Evolutionary conservation across 2,113 vertebrate species (phyloP), one percentile per base, ranked within the genome.

Genomic region (Illadopsis cleaveri): DNA sequence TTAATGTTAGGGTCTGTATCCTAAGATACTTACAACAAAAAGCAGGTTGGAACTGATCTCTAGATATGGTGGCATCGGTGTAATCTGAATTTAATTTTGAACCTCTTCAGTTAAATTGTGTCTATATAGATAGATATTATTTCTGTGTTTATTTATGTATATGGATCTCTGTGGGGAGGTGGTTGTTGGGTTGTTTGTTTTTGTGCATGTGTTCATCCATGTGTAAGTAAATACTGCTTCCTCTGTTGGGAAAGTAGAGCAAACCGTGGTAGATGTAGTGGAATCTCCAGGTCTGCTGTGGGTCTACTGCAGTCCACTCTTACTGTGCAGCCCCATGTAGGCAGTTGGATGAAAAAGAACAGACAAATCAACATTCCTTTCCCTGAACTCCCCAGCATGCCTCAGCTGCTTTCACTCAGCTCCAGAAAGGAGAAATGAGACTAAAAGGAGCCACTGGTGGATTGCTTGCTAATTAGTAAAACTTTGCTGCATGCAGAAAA

Each of bases 401-500:
- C 91, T 95, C 95, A 97, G 96, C 96, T 95, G 93, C 93, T 95
- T 98, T 96, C 92, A 96, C 71, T 97, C 95, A 44, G 96, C 95
- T 94, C 82, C 83, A 95, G 94, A 90, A 88, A 60, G 31, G 81
- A 86, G 60, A 97, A 94, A 86, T 86, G 89, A 96, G 97, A 96
- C 96, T 91, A 97, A 94, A 96, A 93, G 80, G 89, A 40, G 38
- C 78, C 96, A 56, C 70, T 68, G 81, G 54, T 91, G 40, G 79
- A 96, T 70, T 86, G 82, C 60, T 69, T 93, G 92, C 93, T 98
- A 97, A 98, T 98, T 96, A 98, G 96, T 78, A 94, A 97, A 96
- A 92, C 93, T 94, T 56, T 10, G 10, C 69, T 83, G 37, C 92
- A 89, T 89, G 95, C 42, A 65, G 80, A 64, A 45, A 90, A 53